phyloP scores from a whole-genome alignment of 2,797 vertebrate species.

The Falco biarmicus region DNA sequence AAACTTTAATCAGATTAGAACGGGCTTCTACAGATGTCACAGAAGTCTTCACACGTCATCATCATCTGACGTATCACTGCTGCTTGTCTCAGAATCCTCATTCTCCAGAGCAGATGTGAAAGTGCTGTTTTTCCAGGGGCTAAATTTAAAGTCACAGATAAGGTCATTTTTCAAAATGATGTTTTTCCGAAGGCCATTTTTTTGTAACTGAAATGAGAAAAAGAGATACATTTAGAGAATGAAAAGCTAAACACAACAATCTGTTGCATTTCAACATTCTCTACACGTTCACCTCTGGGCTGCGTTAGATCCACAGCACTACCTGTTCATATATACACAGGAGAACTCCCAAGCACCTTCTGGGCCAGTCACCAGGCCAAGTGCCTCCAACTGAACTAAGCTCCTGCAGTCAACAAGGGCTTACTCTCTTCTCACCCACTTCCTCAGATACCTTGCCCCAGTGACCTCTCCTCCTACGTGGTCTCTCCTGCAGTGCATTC shows the following conservation, averaged over 20 bases:
- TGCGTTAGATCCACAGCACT: background rate
- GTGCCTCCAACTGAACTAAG: background rate
- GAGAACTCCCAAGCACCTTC: background rate
- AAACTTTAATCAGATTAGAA: conserved; percentile 60
- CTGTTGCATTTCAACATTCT: background rate
- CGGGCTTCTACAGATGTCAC: conserved; percentile 41
- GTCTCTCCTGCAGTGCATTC: background rate
- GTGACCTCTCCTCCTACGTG: background rate
- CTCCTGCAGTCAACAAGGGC: background rate
- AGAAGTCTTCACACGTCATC: conserved; percentile 77
- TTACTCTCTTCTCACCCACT: background rate
- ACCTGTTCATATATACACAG: background rate
- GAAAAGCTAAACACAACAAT: background rate
- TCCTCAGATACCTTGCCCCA: background rate
- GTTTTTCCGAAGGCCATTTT: conserved; percentile 82
- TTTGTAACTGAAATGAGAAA: conserved; percentile 79
- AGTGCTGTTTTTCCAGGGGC: conserved; percentile 79
- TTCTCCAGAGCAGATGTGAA: conserved; percentile 75
- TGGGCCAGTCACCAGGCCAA: background rate
- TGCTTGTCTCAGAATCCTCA: conserved; percentile 83
- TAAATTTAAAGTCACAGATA: conserved; percentile 76
- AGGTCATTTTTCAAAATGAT: conserved; percentile 80
- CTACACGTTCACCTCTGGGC: background rate
- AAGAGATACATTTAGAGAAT: background rate
- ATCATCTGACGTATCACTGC: conserved; percentile 85